These are phyloP conservation scores for Beris chalybata DNA, from an alignment of 2,888 invertebrate species.

Conservation along the genomic window DNA sequence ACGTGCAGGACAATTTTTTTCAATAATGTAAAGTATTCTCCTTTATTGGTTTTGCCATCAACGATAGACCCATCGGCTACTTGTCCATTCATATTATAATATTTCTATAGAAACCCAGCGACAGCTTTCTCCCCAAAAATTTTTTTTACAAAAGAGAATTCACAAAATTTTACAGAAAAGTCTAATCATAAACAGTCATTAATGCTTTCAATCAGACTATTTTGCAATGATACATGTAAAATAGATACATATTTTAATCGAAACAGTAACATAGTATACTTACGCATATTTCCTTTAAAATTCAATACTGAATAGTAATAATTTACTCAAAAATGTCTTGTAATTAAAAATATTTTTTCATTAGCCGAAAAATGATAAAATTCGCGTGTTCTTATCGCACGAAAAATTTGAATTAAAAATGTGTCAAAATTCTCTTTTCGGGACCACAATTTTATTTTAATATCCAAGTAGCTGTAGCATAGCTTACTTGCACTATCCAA, in stretches of 20 bases:
- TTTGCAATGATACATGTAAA: too few species aligned
- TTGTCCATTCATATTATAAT: background rate
- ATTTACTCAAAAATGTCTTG: constrained; percentile 1
- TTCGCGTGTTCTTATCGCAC: constrained; percentile 1
- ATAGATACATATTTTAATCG: too few species aligned
- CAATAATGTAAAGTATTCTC: constrained; percentile 3
- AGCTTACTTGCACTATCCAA: too few species aligned
- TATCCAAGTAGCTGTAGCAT: too few species aligned
- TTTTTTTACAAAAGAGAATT: too few species aligned
- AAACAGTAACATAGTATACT: background rate
- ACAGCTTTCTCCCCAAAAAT: constrained; percentile 5
- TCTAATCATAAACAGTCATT: too few species aligned
- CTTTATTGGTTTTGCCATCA: constrained; percentile 1
- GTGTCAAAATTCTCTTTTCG: constrained; percentile 1
- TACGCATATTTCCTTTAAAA: constrained; percentile 20
- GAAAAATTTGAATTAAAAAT: constrained; percentile 6
- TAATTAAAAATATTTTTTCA: constrained; percentile 17
- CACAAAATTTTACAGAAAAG: too few species aligned
- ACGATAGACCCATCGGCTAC: background rate
- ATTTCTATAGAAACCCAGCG: too few species aligned
- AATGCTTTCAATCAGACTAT: too few species aligned
- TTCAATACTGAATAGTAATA: background rate
- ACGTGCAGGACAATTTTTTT: background rate
- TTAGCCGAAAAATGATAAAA: constrained; percentile 15
- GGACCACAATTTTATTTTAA: too few species aligned